Conservation (phyloP, 2,113 vertebrate species). For the Ariopsis seemanni region DNA sequence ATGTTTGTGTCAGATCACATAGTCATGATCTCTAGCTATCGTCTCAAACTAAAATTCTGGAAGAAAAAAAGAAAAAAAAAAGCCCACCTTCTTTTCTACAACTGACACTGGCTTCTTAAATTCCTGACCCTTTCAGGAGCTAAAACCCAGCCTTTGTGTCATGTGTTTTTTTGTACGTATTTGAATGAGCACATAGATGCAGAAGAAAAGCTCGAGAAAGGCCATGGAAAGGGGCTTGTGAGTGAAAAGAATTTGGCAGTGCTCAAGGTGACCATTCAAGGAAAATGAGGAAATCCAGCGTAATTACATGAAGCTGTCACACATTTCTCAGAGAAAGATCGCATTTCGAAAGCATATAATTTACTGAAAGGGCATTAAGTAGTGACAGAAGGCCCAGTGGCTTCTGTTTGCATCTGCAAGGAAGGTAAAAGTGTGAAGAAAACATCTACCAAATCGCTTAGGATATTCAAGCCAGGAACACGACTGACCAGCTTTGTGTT, state of each 20-base stretch:
- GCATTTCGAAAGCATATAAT: slow-evolving; percentile 52
- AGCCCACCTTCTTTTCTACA: not conserved
- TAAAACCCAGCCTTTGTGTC: slow-evolving; percentile 29
- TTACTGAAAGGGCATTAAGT: slow-evolving; percentile 51
- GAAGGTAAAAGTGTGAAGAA: slow-evolving; percentile 20
- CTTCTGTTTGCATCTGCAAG: slow-evolving; percentile 29
- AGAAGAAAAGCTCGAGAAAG: slow-evolving; percentile 51
- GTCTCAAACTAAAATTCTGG: not conserved
- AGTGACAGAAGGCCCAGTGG: slow-evolving; percentile 35
- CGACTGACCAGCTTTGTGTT: not conserved
- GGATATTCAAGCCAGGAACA: not conserved
- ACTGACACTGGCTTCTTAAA: slow-evolving; percentile 11
- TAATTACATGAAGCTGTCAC: slow-evolving; percentile 59
- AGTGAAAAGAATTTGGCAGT: slow-evolving; percentile 48
- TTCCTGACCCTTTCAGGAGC: slow-evolving; percentile 17
- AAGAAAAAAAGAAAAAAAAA: not conserved
- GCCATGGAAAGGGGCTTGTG: slow-evolving; percentile 60
- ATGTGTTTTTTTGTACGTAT: slow-evolving; percentile 13
- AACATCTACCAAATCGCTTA: not conserved
- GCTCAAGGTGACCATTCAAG: slow-evolving; percentile 47
- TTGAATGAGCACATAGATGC: slow-evolving; percentile 22
- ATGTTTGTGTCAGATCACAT: slow-evolving; percentile 20
- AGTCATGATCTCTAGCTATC: slow-evolving; percentile 12
- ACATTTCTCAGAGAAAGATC: slow-evolving; percentile 49
- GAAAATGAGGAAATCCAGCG: slow-evolving; percentile 50